Evolutionary conservation across 92 coral and sea anemone species (phyloP).

Genomic region (Umimayanthus chanpuru): DNA sequence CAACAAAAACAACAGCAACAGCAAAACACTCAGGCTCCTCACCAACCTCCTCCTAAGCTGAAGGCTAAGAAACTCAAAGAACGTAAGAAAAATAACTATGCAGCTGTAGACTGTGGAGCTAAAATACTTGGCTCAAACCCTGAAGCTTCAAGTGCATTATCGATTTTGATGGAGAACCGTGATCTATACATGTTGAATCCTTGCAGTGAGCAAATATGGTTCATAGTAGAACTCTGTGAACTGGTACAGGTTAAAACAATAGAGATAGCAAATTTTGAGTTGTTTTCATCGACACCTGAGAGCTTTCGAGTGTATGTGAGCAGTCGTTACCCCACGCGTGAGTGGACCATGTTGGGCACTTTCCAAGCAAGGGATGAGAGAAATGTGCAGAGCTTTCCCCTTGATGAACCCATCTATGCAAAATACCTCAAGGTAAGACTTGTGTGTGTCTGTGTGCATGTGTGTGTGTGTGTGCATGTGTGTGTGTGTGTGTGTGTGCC

Average conservation of each 20-base stretch:
- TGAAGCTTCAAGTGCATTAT: constrained; percentile 79
- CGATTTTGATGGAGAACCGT: constrained; percentile 85
- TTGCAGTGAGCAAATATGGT: constrained; percentile 94
- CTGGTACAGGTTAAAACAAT: constrained; percentile 84
- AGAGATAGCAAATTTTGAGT: constrained; percentile 94
- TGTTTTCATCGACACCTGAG: constrained; percentile 94
- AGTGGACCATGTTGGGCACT: constrained; percentile 94
- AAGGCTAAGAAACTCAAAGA: constrained; percentile 79
- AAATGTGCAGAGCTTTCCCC: constrained; percentile 84
- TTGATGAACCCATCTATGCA: constrained; percentile 95
- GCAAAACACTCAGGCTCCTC: constrained; percentile 47
- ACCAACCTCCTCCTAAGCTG: constrained; percentile 49
- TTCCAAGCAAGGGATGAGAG: constrained; percentile 91
- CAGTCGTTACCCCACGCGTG: constrained; percentile 93
- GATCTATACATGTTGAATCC: constrained; percentile 97
- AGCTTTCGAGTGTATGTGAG: constrained; percentile 91
- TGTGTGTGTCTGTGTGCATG: not conserved
- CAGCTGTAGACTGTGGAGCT: constrained; percentile 97
- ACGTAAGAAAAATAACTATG: constrained; percentile 91
- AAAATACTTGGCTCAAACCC: constrained; percentile 77
- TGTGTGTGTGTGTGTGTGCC: not conserved
- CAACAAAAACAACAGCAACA: constrained; percentile 55
- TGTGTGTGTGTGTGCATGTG: not conserved
- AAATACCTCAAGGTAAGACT: constrained; percentile 89
- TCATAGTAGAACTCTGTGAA: constrained; percentile 95